phyloP scores from a whole-genome alignment of 2,888 invertebrate species.

The Drosophila recens region DNA sequence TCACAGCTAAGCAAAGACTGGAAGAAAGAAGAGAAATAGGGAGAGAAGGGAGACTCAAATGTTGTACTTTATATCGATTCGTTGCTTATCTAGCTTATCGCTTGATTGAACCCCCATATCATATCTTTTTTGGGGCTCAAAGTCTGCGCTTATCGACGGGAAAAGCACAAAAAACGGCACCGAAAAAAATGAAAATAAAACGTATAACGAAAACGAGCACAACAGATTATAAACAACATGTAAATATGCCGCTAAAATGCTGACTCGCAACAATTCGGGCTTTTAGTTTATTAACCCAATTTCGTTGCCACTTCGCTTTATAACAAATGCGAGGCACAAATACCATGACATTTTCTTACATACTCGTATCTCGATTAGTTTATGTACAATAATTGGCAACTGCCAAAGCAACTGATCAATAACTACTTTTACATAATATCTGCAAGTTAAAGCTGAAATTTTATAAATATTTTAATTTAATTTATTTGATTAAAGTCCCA shows the following conservation, averaged over 20 bases:
- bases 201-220: constrained; percentile 34
- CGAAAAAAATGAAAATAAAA: background rate
- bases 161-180: background rate
- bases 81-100: constrained; percentile 47
- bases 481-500: background rate
- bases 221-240: constrained; percentile 66
- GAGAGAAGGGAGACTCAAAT: background rate
- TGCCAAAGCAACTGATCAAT: constrained; percentile 1
- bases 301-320: constrained; percentile 13
- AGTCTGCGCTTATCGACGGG: constrained; percentile 56
- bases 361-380: constrained; percentile 25
- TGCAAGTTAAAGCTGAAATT: background rate
- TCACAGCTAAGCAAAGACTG: constrained; percentile 3
- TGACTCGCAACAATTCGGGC: constrained; percentile 45
- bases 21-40: background rate
- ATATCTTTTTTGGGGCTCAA: constrained; percentile 43
- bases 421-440: constrained; percentile 2
- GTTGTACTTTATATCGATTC: constrained; percentile 53
- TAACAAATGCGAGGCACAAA: constrained; percentile 2
- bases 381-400: constrained; percentile 5
- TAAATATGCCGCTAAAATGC: constrained; percentile 71
- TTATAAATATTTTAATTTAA: background rate
- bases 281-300: constrained; percentile 75
- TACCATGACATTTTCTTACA: background rate
- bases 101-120: constrained; percentile 31